Evolutionary conservation across 2,888 invertebrate genomes (phyloP), one percentile per base, ranked within the genome.

Genomic region (Glaucopsyche alexis): DNA sequence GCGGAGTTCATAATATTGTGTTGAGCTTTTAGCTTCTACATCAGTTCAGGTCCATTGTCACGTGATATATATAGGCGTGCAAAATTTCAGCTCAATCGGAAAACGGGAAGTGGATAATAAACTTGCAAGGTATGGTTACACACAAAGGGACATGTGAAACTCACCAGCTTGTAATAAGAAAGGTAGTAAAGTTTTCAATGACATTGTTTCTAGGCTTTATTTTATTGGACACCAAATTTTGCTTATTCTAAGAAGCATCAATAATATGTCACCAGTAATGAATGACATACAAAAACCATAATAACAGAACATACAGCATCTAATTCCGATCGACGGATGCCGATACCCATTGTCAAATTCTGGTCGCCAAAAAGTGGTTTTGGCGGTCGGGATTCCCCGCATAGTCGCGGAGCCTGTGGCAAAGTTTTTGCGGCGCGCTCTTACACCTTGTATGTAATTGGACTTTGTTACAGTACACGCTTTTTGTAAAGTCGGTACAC

Each of bases 381-480:
- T 45, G 42, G 67, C n/a, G 67, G 16, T 19, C 45, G 67, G 45
- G 67, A 67, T 67, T 14, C 67, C 42, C 67, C 38, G 42, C 67
- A 67, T 67, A 16, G 67, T 50, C n/a, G 50, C 49, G 55, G 19
- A 11, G 16, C 45, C 29, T 42, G 42, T 7, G 6, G 42, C 49
- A 2, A 14, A 4, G 49, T 69, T 69, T 69, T 69, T 69, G 60
- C 60, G 7, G 3, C 60, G 60, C 60, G 29, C 60, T 60, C 73
- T 77, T 77, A 78, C 76, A 78, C 78, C 78, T 75, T 78, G 78
- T 78, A 77, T 76, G 76, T 76, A 60, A 60, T 60, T 60, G 60
- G 60, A 60, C 13, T 60, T 60, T 60, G 60, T 60, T 60, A 60
- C 60, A 60, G 60, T 60, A 60, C 60, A 60, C 60, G 60, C 60